These are phyloP conservation scores for Bombus picipes DNA, from an alignment of 1,140 invertebrate species.

Conservation along the genomic window DNA sequence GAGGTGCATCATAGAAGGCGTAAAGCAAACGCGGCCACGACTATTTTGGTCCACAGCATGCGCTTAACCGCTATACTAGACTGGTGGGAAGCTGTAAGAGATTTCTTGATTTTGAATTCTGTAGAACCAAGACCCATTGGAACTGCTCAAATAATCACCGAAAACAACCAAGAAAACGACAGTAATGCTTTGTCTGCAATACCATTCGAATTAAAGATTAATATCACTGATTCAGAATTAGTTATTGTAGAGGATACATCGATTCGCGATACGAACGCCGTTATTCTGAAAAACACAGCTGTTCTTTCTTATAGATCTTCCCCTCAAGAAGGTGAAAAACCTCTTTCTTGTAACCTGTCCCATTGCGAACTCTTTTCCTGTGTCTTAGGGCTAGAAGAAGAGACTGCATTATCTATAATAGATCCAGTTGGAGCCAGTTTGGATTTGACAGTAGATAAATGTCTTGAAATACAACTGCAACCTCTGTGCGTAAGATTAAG, in stretches of 20 bases:
- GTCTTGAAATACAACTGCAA: slow-evolving; percentile 74
- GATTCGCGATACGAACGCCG: slow-evolving; percentile 94
- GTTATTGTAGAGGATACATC: slow-evolving; percentile 96
- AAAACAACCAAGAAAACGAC: slow-evolving; percentile 50
- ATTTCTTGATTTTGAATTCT: slow-evolving; percentile 87
- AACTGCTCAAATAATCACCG: slow-evolving; percentile 36
- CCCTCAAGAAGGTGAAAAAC: slow-evolving; percentile 88
- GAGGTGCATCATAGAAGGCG: slow-evolving; percentile 90
- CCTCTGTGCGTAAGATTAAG: slow-evolving; percentile 94
- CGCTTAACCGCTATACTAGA: slow-evolving; percentile 96
- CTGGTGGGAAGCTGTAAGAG: slow-evolving; percentile 93
- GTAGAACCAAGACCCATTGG: slow-evolving; percentile 74
- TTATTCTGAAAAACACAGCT: slow-evolving; percentile 96
- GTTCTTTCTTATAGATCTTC: slow-evolving; percentile 89
- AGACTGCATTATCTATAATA: slow-evolving; percentile 97
- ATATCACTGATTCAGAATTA: slow-evolving; percentile 97
- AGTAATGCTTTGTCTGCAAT: background rate
- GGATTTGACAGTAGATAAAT: slow-evolving; percentile 84
- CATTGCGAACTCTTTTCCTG: slow-evolving; percentile 97
- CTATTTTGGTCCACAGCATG: slow-evolving; percentile 97
- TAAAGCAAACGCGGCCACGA: slow-evolving; percentile 90
- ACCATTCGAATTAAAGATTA: slow-evolving; percentile 94
- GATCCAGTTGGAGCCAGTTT: slow-evolving; percentile 94
- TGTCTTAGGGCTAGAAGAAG: slow-evolving; percentile 94
- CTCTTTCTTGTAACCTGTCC: slow-evolving; percentile 93